phyloP scores from a whole-genome alignment of 2,113 vertebrate species.

The Ciconia stormi region DNA sequence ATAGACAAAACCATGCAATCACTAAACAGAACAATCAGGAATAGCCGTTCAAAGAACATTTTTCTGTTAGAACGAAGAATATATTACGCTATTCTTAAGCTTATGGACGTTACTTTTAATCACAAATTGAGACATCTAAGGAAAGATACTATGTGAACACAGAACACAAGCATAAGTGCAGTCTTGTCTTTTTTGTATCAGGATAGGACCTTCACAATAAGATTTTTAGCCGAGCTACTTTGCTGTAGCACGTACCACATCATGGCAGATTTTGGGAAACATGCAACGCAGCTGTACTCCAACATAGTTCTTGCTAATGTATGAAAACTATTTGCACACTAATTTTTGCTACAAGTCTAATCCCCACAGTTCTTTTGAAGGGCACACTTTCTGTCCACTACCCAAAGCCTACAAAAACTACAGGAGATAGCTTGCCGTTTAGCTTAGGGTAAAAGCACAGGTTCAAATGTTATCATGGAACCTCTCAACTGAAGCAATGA shows the following conservation, averaged over 20 bases:
- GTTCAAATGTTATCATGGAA: background rate
- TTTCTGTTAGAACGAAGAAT: background rate
- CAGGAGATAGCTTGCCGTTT: background rate
- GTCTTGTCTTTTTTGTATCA: background rate
- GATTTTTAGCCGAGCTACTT: background rate
- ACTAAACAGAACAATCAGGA: background rate
- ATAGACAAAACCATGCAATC: constrained; percentile 28
- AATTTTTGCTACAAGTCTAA: background rate
- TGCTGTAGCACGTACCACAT: background rate
- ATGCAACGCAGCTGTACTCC: background rate
- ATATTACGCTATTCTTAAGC: background rate
- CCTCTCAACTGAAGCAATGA: background rate
- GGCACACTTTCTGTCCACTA: background rate
- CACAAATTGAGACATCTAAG: background rate
- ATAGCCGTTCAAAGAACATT: background rate
- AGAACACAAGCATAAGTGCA: background rate
- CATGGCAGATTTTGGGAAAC: background rate
- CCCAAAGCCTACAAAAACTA: background rate
- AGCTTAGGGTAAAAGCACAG: background rate
- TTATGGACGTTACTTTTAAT: background rate
- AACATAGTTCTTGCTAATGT: background rate
- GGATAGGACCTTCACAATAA: background rate
- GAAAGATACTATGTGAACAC: background rate
- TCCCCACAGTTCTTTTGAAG: background rate
- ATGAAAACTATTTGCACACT: background rate